Evolutionary conservation across 2,888 invertebrate genomes (phyloP).

Genomic region (Leucophora obtusa): DNA sequence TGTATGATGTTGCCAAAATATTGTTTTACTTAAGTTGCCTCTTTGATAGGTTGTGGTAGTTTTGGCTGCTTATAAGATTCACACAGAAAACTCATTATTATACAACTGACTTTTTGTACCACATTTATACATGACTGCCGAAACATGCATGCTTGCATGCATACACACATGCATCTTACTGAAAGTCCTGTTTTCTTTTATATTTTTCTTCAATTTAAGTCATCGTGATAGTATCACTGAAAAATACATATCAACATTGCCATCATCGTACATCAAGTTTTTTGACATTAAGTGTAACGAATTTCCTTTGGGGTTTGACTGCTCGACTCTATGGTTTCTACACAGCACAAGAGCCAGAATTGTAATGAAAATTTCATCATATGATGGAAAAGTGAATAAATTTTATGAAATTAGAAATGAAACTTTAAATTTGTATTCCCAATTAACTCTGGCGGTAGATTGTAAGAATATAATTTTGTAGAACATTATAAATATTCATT

Average conservation of each 20-base stretch:
- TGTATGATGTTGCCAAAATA: conserved; percentile 34
- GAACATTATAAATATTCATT: no score
- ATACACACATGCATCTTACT: neutral
- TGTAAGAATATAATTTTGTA: no score
- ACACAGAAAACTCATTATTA: conserved; percentile 30
- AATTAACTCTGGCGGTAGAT: neutral
- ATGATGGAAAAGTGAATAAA: conserved; percentile 15
- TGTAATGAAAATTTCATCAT: conserved; percentile 28
- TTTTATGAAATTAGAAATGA: conserved; percentile 8
- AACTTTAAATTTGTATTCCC: neutral
- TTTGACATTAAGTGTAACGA: conserved; percentile 47
- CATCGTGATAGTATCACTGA: neutral
- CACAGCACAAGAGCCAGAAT: conserved; percentile 15
- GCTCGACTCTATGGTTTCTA: neutral
- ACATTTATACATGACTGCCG: neutral
- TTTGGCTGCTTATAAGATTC: conserved; percentile 13
- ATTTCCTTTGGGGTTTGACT: conserved; percentile 39
- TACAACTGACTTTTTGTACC: neutral
- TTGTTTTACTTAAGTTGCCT: conserved; percentile 26
- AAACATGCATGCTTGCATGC: neutral
- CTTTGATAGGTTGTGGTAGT: conserved; percentile 21
- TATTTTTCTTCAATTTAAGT: neutral
- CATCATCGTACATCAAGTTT: conserved; percentile 50
- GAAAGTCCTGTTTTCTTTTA: neutral
- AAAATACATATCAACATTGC: conserved; percentile 13